Evolutionary conservation across 1,140 invertebrate genomes (phyloP).

Genomic region (Coelopa frigida): DNA sequence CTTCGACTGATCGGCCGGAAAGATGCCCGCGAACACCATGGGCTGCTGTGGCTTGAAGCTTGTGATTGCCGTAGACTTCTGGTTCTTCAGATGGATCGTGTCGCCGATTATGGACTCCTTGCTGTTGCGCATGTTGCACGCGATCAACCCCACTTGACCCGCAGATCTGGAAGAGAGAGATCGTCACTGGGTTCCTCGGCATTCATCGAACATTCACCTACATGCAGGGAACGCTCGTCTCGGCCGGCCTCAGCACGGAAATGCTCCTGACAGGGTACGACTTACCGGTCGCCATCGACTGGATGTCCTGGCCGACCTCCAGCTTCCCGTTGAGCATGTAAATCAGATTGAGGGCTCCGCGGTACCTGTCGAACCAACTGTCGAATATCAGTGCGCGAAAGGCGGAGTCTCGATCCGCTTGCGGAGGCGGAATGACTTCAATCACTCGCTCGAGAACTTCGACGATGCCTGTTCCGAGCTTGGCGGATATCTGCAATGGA

Average conservation of each 20-base stretch:
- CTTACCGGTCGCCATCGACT: conserved; percentile 58
- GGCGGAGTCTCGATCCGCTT: conserved; percentile 50
- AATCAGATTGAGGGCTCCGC: conserved; percentile 75
- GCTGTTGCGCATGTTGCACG: conserved; percentile 71
- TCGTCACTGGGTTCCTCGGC: too few species aligned
- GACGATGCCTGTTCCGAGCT: conserved; percentile 73
- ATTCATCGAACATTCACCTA: too few species aligned
- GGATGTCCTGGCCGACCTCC: conserved; percentile 53
- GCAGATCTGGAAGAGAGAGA: conserved; percentile 37
- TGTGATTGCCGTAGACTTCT: conserved; percentile 49
- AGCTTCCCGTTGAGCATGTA: conserved; percentile 70
- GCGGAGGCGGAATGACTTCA: conserved; percentile 69
- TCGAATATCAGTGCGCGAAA: conserved; percentile 86
- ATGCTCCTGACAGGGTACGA: conserved; percentile 73
- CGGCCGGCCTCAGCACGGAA: conserved; percentile 72
- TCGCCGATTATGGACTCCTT: conserved; percentile 80
- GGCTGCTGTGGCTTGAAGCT: conserved; percentile 68
- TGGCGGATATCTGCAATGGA: conserved; percentile 71
- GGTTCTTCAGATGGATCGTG: conserved; percentile 58
- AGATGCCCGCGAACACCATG: conserved; percentile 93
- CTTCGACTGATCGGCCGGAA: conserved; percentile 84
- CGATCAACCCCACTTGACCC: conserved; percentile 61
- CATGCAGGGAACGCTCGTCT: conserved; percentile 61
- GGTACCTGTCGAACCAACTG: conserved; percentile 86
- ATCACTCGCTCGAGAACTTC: conserved; percentile 72